Evolutionary conservation across 2,113 vertebrate genomes (phyloP), one percentile per base, ranked within the genome.

Genomic region (Aphyosemion australe): DNA sequence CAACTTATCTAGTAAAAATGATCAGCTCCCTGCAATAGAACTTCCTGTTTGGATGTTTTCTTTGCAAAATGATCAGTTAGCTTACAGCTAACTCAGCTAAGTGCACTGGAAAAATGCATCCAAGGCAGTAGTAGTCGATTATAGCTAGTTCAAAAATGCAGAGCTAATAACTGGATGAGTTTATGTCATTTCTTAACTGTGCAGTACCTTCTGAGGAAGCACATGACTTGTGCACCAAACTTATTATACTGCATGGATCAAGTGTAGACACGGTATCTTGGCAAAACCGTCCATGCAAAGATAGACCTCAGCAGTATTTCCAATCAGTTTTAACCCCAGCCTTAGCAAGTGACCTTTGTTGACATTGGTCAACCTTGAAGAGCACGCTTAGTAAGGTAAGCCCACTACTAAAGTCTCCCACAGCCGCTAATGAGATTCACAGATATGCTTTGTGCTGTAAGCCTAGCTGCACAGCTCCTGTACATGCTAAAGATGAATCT

Each of bases 391-490:
- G 79, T 61, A 63, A 59, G 54, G 57, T 90, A 90, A 90, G 85
- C 84, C 79, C 77, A 61, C 74, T 45, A 63, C 82, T 86, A 84
- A 89, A 89, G 60, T 87, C 78, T 60, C 79, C 72, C 74, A 84
- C 69, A 81, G 81, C 85, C 77, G 14, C 80, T 89, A 90, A 90
- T 87, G 77, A 82, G 85, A 86, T 89, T 86, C 84, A 3, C 65
- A 69, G 65, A 76, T 31, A 18, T 72, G 57, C 62, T 46, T 48
- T 48, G 61, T 52, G 9, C 54, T 20, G 75, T 85, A 87, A 86
- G 87, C 84, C 67, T 74, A 13, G 54, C 79, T 53, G 60, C 68
- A 64, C 58, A 1, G n/a, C n/a, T n/a, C n/a, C n/a, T n/a, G n/a
- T n/a, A n/a, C n/a, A n/a, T n/a, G n/a, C n/a, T 26, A 26, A 26